phyloP scores from a whole-genome alignment of 2,888 invertebrate genomes.

The Lymantria monacha region DNA sequence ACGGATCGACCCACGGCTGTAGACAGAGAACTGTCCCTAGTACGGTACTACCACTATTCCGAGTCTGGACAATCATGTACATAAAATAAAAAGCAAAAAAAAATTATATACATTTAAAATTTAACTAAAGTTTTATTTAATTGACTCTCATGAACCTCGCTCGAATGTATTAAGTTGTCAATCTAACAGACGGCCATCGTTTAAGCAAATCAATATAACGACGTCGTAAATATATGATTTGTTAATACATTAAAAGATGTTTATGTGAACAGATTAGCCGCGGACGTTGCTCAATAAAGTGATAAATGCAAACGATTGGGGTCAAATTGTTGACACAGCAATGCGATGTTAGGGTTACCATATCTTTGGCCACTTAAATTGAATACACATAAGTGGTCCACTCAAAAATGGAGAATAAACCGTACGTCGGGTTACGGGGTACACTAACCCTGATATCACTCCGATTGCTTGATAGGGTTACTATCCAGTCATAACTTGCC shows the following conservation, averaged over 20 bases:
- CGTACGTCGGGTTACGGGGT: too few species aligned
- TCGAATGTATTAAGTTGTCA: background rate
- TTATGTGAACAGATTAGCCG: constrained; percentile 30
- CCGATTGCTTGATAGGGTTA: too few species aligned
- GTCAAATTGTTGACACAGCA: constrained; percentile 30
- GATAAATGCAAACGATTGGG: constrained; percentile 42
- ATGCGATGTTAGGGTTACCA: constrained; percentile 12
- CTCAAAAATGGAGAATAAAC: too few species aligned
- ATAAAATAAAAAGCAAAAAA: too few species aligned
- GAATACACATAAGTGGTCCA: too few species aligned
- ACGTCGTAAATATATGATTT: constrained; percentile 19
- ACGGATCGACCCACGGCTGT: too few species aligned
- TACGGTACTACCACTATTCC: too few species aligned
- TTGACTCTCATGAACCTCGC: background rate
- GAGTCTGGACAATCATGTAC: too few species aligned
- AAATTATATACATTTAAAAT: background rate
- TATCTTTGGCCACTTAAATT: too few species aligned
- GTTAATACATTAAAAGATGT: constrained; percentile 29
- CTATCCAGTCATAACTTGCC: too few species aligned
- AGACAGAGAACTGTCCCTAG: too few species aligned
- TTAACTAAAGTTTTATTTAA: background rate
- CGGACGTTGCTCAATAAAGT: constrained; percentile 35
- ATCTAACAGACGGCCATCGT: background rate
- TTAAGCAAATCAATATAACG: constrained; percentile 27
- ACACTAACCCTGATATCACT: too few species aligned